Conservation (phyloP, 2,113 vertebrate species). For the Daubentonia madagascariensis region DNA sequence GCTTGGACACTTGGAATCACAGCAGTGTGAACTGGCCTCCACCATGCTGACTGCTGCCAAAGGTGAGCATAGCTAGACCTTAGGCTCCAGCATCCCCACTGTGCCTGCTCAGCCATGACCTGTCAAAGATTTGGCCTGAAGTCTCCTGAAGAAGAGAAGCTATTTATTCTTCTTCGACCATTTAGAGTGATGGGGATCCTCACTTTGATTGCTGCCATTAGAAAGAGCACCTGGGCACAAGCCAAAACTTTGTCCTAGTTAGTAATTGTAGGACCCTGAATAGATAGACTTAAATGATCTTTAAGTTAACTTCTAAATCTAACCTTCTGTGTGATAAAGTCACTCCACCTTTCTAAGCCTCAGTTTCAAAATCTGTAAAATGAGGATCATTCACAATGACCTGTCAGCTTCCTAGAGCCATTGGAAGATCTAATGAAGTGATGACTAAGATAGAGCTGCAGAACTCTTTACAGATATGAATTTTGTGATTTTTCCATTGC, state of each 20-base stretch:
- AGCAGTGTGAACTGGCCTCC: constrained; percentile 98
- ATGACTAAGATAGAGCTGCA: background rate
- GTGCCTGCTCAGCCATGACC: background rate
- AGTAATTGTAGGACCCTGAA: background rate
- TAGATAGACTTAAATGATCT: constrained; percentile 15
- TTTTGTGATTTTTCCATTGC: constrained; percentile 12
- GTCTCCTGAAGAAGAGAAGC: constrained; percentile 27
- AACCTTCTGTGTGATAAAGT: constrained; percentile 14
- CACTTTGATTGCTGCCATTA: constrained; percentile 26
- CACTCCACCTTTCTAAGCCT: constrained; percentile 20
- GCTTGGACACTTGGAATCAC: constrained; percentile 97
- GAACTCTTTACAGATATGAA: background rate
- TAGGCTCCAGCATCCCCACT: background rate
- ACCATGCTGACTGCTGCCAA: constrained; percentile 98
- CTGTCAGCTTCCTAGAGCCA: background rate
- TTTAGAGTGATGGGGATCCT: background rate
- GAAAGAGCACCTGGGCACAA: constrained; percentile 12
- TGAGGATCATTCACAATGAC: constrained; percentile 18
- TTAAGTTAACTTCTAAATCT: constrained; percentile 40
- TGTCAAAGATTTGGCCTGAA: background rate
- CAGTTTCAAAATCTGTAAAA: constrained; percentile 46
- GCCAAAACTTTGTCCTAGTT: constrained; percentile 29
- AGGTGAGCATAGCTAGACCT: constrained; percentile 81
- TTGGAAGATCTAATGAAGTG: constrained; percentile 6
- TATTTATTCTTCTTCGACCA: background rate